phyloP scores from a whole-genome alignment of 2,888 invertebrate genomes.

The Taenaris catops region DNA sequence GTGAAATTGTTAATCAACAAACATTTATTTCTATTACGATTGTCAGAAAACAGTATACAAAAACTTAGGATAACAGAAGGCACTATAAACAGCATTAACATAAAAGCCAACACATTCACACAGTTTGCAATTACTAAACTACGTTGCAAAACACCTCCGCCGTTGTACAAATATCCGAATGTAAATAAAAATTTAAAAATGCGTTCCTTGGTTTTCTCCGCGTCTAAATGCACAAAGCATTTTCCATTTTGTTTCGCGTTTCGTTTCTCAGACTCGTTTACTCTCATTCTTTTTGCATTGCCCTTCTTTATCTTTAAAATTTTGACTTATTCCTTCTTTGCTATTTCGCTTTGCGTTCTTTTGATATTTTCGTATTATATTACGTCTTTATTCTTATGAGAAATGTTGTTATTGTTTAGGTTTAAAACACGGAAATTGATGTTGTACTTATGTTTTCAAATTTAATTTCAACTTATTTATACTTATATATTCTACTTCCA shows the following conservation, averaged over 20 bases:
- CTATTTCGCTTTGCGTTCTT: too few species aligned
- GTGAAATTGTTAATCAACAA: too few species aligned
- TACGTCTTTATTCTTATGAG: too few species aligned
- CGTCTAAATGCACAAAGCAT: constrained; percentile 23
- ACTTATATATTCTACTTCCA: constrained; percentile 8
- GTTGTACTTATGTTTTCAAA: too few species aligned
- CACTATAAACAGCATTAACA: too few species aligned
- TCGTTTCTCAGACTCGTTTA: constrained; percentile 21
- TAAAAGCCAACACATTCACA: neutral
- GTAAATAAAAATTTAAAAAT: constrained; percentile 17
- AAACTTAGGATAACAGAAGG: too few species aligned
- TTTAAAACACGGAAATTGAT: too few species aligned
- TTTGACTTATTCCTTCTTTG: constrained; percentile 11
- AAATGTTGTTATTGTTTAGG: too few species aligned
- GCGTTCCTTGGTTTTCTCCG: constrained; percentile 14
- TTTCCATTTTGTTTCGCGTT: constrained; percentile 21
- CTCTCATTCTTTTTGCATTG: constrained; percentile 18
- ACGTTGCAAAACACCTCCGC: constrained; percentile 5
- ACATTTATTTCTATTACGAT: too few species aligned
- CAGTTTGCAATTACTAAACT: constrained; percentile 1
- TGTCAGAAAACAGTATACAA: too few species aligned
- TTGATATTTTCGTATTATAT: too few species aligned
- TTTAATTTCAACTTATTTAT: too few species aligned
- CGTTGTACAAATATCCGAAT: constrained; percentile 13
- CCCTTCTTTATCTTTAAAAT: constrained; percentile 10